Conservation (phyloP, 2,797 vertebrate genomes). For the Gymnocypris eckloni region DNA sequence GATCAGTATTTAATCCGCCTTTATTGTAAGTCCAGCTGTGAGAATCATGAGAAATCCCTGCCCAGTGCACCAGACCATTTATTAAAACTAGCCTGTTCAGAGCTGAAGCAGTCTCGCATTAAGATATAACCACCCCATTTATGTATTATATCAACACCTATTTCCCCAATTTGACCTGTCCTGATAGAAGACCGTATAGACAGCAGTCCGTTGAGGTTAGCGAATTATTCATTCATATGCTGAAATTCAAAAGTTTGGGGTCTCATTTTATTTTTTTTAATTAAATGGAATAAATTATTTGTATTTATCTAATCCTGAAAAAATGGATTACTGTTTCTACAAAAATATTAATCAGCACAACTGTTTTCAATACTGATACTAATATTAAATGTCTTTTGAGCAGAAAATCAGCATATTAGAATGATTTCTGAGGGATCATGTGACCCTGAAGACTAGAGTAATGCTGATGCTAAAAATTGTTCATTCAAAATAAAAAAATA, state of each 20-base stretch:
- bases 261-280: neutral
- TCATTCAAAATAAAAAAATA: neutral
- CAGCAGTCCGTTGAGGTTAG: neutral
- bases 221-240: neutral
- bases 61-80: neutral
- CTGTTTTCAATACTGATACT: neutral
- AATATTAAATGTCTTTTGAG: neutral
- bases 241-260: neutral
- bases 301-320: neutral
- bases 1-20: neutral
- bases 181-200: neutral
- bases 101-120: neutral
- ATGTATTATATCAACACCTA: neutral
- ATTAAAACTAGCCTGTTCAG: conserved; percentile 1
- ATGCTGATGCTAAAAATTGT: neutral
- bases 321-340: neutral
- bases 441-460: neutral
- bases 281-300: neutral
- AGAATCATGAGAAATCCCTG: neutral
- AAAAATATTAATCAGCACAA: neutral
- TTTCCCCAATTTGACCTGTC: neutral
- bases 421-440: neutral
- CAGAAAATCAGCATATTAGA: neutral
- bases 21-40: neutral
- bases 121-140: neutral